A percentile compares a stretch with the other conserved stretches of the same genome.
Conservation (phyloP, 2,113 vertebrate species). For the Plectropomus leopardus region DNA sequence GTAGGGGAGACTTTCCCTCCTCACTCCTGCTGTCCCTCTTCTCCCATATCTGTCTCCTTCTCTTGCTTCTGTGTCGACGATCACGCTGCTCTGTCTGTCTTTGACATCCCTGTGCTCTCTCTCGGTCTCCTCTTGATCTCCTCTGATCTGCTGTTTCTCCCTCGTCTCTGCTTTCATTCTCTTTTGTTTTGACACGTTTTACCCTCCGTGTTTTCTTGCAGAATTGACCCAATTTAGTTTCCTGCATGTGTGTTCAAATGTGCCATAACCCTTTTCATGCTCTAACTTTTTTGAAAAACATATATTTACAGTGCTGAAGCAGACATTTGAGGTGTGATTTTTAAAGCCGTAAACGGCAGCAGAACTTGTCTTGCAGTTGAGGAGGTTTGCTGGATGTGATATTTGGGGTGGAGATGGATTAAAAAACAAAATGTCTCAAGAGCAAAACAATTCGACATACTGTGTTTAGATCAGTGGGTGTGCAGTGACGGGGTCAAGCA, state of each 20-base stretch:
- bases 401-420: conserved; percentile 24
- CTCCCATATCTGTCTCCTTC: conserved; percentile 17
- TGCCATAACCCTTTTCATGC: not conserved
- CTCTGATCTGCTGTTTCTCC: conserved; percentile 13
- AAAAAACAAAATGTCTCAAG: conserved; percentile 21
- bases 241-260: not conserved
- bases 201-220: not conserved
- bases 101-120: too few species aligned
- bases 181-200: not conserved
- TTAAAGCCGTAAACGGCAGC: not conserved
- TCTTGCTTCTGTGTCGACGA: not conserved
- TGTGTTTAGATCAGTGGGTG: not conserved
- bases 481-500: not conserved
- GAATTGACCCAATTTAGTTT: not conserved
- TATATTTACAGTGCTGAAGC: not conserved
- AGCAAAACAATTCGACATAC: not conserved
- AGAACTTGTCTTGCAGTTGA: conserved; percentile 10
- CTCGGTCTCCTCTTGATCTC: not conserved
- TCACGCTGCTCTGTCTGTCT: too few species aligned
- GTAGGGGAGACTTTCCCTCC: conserved; percentile 66
- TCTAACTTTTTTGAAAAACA: not conserved
- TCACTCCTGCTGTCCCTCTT: conserved; percentile 2
- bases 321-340: not conserved
- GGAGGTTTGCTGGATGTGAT: conserved; percentile 1
- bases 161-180: not conserved